phyloP scores from a whole-genome alignment of 1,140 invertebrate genomes.

The Reticulitermes speratus region DNA sequence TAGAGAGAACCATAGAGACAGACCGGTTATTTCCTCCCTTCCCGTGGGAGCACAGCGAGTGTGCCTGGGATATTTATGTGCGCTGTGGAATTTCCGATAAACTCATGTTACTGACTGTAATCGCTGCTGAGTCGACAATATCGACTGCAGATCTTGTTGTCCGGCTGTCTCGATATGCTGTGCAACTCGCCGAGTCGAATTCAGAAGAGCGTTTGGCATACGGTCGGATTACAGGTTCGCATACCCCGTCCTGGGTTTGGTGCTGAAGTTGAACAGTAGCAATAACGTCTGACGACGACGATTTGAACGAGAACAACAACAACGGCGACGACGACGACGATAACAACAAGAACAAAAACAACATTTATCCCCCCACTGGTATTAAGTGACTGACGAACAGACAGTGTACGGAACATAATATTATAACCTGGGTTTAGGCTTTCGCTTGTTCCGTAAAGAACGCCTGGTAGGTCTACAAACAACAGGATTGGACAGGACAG shows the following conservation, averaged over 20 bases:
- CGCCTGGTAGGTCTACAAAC: too few relatives aligned
- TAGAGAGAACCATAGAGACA: too few relatives aligned
- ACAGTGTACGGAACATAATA: too few relatives aligned
- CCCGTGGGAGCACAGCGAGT: neutral
- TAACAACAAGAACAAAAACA: neutral
- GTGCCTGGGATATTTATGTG: neutral
- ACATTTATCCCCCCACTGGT: too few relatives aligned
- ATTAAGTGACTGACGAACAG: too few relatives aligned
- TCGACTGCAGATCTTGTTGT: neutral
- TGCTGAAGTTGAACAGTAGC: neutral
- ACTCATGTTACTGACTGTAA: neutral
- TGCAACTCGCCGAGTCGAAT: neutral
- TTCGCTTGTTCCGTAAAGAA: too few relatives aligned
- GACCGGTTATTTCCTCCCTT: neutral
- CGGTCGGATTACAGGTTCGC: too few relatives aligned
- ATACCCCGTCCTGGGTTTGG: neutral
- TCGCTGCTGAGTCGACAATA: neutral
- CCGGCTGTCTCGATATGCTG: neutral
- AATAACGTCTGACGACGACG: neutral
- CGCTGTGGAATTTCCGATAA: neutral
- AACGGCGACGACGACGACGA: neutral
- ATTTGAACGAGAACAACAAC: neutral
- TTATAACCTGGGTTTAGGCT: too few relatives aligned
- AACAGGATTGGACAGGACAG: too few relatives aligned
- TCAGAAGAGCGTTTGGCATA: neutral